Percentiles rank a stretch among this genome's conserved stretches.
Conservation (phyloP, 2,113 vertebrate species). For the Agapornis roseicollis region DNA sequence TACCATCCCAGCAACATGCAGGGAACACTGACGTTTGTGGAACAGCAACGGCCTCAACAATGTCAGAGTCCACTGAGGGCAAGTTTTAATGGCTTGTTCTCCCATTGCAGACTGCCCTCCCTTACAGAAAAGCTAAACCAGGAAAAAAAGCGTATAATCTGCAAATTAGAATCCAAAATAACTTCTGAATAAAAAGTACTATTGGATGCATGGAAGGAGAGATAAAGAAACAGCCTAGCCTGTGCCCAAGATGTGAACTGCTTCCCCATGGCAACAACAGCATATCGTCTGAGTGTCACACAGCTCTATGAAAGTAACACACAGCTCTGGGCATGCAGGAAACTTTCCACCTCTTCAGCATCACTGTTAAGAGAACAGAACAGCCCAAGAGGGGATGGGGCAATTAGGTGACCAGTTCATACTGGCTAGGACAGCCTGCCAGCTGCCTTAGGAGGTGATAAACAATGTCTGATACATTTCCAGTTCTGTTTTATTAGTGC, state of each 20-base stretch:
- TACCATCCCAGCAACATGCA: not conserved
- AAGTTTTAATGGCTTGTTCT: not conserved
- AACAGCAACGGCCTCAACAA: not conserved
- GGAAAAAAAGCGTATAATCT: not conserved
- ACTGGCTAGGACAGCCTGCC: not conserved
- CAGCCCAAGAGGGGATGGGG: rapidly evolving
- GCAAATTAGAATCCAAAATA: not conserved
- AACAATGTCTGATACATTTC: not conserved
- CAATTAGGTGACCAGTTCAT: not conserved
- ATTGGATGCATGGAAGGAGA: not conserved
- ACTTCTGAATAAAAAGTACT: not conserved
- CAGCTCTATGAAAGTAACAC: not conserved
- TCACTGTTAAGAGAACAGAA: not conserved
- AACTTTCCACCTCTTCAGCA: not conserved
- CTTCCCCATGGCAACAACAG: slow-evolving; percentile 1
- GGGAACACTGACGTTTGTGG: not conserved
- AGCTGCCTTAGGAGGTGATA: not conserved
- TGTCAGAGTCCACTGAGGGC: not conserved
- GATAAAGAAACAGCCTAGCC: not conserved
- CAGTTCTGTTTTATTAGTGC: not conserved
- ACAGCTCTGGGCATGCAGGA: not conserved
- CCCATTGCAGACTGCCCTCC: not conserved
- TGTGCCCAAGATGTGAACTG: not conserved
- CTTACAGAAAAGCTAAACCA: not conserved
- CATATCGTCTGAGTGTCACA: rapidly evolving